These are phyloP conservation scores for Pristionchus maxplancki DNA, from an alignment of 2,888 invertebrate genomes.

Conservation along the genomic window DNA sequence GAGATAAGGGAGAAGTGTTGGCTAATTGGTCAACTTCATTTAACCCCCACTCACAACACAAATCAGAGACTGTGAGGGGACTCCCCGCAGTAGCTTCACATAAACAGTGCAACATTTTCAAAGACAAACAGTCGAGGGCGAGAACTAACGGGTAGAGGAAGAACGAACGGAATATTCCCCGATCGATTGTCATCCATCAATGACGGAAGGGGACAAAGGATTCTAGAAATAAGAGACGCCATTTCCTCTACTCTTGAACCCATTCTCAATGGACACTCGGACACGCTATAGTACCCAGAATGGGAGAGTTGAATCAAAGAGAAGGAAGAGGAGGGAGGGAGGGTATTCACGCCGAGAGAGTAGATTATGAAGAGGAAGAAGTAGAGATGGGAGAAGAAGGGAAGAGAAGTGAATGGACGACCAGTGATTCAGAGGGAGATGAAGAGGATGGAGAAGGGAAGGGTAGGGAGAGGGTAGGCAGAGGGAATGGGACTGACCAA, in stretches of 20 bases:
- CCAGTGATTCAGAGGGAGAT: not conserved
- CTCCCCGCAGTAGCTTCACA: not conserved
- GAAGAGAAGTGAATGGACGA: not conserved
- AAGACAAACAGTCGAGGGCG: slow-evolving; percentile 1
- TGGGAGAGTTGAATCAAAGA: slow-evolving; percentile 3
- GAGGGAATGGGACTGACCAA: not conserved
- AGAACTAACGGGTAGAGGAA: not conserved
- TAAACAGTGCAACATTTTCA: not conserved
- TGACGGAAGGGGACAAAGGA: not conserved
- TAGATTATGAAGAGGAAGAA: slow-evolving; percentile 40
- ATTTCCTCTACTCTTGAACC: not conserved
- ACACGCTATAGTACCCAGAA: slow-evolving; percentile 24
- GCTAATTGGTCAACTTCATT: not conserved
- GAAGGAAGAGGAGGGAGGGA: not conserved
- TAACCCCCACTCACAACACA: not conserved
- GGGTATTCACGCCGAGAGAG: slow-evolving; percentile 32
- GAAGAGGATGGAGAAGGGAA: slow-evolving; percentile 5
- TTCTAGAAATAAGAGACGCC: not conserved
- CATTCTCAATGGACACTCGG: not conserved
- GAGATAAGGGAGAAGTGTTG: not conserved
- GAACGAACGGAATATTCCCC: not conserved
- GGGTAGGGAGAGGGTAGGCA: not conserved
- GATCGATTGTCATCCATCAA: slow-evolving; percentile 1
- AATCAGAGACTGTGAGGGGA: not conserved
- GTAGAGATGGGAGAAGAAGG: slow-evolving; percentile 30